These are phyloP conservation scores for Atethmia centrago DNA, from an alignment of 2,888 invertebrate genomes.

Conservation along the genomic window DNA sequence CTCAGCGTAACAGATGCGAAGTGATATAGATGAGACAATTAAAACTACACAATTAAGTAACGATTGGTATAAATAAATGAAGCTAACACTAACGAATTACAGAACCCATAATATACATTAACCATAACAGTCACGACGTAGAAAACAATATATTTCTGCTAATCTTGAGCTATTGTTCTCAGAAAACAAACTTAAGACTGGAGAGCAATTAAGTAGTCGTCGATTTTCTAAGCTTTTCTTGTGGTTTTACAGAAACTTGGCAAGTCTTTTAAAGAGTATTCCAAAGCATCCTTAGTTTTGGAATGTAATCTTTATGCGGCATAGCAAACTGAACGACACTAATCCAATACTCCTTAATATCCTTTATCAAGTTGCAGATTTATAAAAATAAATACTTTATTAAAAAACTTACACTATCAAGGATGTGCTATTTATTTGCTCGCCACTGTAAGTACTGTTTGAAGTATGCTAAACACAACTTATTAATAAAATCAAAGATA, in stretches of 20 bases:
- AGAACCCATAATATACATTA: constrained; percentile 63
- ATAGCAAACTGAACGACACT: constrained; percentile 48
- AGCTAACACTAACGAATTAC: constrained; percentile 61
- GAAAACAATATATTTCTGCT: constrained; percentile 65
- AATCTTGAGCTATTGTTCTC: constrained; percentile 65
- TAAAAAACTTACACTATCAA: constrained; percentile 63
- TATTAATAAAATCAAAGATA: constrained; percentile 53
- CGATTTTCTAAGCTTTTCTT: constrained; percentile 60
- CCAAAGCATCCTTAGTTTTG: constrained; percentile 48
- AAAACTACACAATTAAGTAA: constrained; percentile 81
- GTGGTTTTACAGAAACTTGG: constrained; percentile 42
- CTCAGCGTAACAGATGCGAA: constrained; percentile 64
- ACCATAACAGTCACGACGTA: constrained; percentile 62
- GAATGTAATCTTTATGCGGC: constrained; percentile 56
- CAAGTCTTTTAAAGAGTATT: constrained; percentile 48
- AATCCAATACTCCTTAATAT: constrained; percentile 37
- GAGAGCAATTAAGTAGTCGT: constrained; percentile 51
- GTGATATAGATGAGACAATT: constrained; percentile 65
- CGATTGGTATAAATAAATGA: constrained; percentile 69
- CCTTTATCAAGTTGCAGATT: constrained; percentile 35
- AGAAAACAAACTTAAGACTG: constrained; percentile 59
- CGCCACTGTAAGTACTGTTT: constrained; percentile 46
- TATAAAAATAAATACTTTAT: constrained; percentile 30
- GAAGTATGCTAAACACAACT: constrained; percentile 62
- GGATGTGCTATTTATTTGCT: constrained; percentile 58